These are phyloP conservation scores for Drosophila sulfurigaster DNA, from an alignment of 1,140 invertebrate genomes.

Conservation along the genomic window DNA sequence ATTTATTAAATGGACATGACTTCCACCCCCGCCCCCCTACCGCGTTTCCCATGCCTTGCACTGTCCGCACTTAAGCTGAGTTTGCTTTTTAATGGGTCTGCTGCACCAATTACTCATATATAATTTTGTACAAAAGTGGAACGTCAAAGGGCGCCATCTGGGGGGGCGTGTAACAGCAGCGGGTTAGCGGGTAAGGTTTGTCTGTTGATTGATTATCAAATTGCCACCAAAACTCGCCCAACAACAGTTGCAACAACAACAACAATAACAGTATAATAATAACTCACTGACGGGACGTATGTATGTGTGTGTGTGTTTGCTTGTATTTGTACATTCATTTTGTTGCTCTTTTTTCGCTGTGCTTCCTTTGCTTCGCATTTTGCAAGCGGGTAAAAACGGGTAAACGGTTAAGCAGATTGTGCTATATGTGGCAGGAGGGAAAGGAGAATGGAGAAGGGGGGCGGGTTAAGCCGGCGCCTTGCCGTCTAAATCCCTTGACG, in stretches of 20 bases:
- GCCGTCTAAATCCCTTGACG: neutral
- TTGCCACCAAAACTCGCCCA: slow-evolving; percentile 51
- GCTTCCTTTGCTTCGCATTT: neutral
- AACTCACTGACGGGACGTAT: neutral
- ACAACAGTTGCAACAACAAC: slow-evolving; percentile 37
- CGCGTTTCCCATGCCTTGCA: neutral
- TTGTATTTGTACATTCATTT: neutral
- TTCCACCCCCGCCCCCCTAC: neutral
- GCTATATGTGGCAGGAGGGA: neutral
- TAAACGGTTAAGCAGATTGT: too few species aligned
- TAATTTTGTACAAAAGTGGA: slow-evolving; percentile 30
- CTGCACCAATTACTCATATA: slow-evolving; percentile 42
- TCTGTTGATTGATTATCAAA: slow-evolving; percentile 69
- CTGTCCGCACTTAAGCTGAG: slow-evolving; percentile 36
- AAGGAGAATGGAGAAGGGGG: too few species aligned
- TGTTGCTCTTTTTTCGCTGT: neutral
- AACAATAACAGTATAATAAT: neutral
- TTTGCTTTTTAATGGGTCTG: slow-evolving; percentile 35
- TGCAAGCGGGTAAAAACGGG: neutral
- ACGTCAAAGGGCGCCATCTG: neutral
- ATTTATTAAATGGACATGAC: slow-evolving; percentile 18
- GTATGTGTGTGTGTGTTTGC: neutral
- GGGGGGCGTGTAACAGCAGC: neutral
- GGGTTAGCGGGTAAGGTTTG: slow-evolving; percentile 6
- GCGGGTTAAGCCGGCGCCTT: neutral